These are phyloP conservation scores for Nephrotoma flavescens DNA, from an alignment of 2,888 invertebrate genomes.

Conservation along the genomic window DNA sequence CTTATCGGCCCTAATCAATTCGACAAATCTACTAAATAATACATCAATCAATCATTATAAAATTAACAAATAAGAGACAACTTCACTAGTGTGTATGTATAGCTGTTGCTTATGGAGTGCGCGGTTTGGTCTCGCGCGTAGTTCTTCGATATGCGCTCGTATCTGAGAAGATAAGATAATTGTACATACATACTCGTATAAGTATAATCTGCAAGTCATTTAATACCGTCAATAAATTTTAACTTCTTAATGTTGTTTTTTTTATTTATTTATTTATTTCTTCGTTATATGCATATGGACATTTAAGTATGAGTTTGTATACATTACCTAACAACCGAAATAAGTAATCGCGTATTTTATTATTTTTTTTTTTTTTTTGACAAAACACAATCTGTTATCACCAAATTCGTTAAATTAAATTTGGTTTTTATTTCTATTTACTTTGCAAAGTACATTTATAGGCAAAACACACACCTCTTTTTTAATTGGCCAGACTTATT, in stretches of 20 bases:
- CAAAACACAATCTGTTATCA: neutral
- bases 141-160: neutral
- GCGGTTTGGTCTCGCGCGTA: neutral
- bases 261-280: neutral
- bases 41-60: neutral
- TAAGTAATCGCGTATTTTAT: neutral
- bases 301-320: neutral
- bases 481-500: neutral
- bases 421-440: neutral
- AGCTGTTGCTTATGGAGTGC: neutral
- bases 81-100: neutral
- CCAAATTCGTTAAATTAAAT: neutral
- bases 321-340: neutral
- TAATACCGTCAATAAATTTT: neutral
- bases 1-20: neutral
- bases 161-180: neutral
- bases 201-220: neutral
- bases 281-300: neutral
- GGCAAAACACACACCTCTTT: neutral
- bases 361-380: neutral
- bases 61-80: neutral
- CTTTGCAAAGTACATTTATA: neutral
- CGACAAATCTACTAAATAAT: neutral
- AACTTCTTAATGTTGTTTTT: neutral
- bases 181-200: neutral